Percentiles rank a stretch among this genome's conserved stretches.
Conservation (phyloP, 2,888 invertebrate genomes). For the Diploptera punctata region DNA sequence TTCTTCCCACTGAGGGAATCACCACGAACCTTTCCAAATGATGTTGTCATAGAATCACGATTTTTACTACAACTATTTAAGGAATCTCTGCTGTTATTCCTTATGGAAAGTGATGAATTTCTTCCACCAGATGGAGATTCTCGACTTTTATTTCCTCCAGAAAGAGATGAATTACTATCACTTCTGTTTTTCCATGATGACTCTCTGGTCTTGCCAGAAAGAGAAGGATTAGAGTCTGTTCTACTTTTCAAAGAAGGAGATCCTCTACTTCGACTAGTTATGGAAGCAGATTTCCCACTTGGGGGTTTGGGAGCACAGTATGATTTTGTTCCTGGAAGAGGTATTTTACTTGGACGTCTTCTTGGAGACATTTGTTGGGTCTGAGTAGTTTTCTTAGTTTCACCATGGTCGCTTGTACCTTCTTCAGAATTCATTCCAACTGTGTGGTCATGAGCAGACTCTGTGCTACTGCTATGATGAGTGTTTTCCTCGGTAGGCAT, state of each 20-base stretch:
- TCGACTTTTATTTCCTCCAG: slow-evolving; percentile 19
- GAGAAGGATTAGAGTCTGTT: slow-evolving; percentile 27
- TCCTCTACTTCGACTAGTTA: slow-evolving; percentile 6
- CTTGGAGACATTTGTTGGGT: slow-evolving; percentile 53
- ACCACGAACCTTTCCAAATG: slow-evolving; percentile 50
- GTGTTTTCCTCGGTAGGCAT: slow-evolving; percentile 38
- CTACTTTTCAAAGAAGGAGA: slow-evolving; percentile 20
- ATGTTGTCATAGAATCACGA: slow-evolving; percentile 49
- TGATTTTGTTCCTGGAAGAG: slow-evolving; percentile 64
- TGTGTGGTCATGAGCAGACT: slow-evolving; percentile 67
- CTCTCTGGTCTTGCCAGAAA: slow-evolving; percentile 24
- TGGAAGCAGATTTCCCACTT: slow-evolving; percentile 5
- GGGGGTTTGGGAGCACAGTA: slow-evolving; percentile 38
- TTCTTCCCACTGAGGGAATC: slow-evolving; percentile 52
- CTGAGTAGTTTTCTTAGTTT: slow-evolving; percentile 49
- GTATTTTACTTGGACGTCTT: slow-evolving; percentile 72
- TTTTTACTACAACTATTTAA: slow-evolving; percentile 51
- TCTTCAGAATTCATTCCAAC: slow-evolving; percentile 51
- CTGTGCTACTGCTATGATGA: slow-evolving; percentile 67
- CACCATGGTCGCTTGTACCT: slow-evolving; percentile 45
- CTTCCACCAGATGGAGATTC: slow-evolving; percentile 29
- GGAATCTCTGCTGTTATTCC: slow-evolving; percentile 53
- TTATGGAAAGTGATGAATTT: slow-evolving; percentile 45
- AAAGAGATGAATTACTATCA: slow-evolving; percentile 32
- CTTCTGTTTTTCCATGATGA: slow-evolving; percentile 31